Evolutionary conservation across 1,140 invertebrate genomes (phyloP).

Genomic region (Chironomus striatipennis): DNA sequence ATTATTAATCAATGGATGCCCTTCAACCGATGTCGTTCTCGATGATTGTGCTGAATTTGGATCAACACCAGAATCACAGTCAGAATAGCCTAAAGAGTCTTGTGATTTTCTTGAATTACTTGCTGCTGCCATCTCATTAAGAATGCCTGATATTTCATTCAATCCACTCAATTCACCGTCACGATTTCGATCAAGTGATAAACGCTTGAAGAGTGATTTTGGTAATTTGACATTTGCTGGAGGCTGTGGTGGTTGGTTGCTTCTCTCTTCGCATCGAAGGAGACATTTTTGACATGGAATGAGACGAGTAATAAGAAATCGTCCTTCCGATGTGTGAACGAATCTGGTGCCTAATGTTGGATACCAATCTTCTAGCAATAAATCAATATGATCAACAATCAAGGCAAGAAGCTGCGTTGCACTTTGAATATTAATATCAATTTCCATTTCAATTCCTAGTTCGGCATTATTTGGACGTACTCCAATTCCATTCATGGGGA

Average conservation of each 20-base stretch:
- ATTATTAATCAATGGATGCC: slow-evolving; percentile 48
- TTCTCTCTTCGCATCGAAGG: slow-evolving; percentile 38
- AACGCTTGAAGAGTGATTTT: neutral
- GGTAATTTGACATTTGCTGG: neutral
- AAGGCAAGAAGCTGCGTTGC: slow-evolving; percentile 80
- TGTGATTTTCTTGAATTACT: slow-evolving; percentile 22
- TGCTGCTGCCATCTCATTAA: slow-evolving; percentile 19
- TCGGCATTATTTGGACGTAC: slow-evolving; percentile 30
- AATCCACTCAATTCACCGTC: slow-evolving; percentile 30
- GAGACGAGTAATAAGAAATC: slow-evolving; percentile 88
- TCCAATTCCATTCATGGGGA: slow-evolving; percentile 48
- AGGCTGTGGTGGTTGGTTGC: slow-evolving; percentile 23
- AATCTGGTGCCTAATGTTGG: slow-evolving; percentile 91
- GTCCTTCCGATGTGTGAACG: slow-evolving; percentile 93
- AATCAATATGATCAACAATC: slow-evolving; percentile 94
- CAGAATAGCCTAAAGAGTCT: slow-evolving; percentile 41
- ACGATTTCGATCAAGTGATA: slow-evolving; percentile 1
- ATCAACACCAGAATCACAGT: slow-evolving; percentile 51
- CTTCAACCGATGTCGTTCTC: slow-evolving; percentile 73
- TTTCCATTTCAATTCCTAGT: slow-evolving; percentile 19
- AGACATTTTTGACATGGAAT: slow-evolving; percentile 87
- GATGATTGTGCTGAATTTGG: slow-evolving; percentile 53
- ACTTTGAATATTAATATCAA: slow-evolving; percentile 63
- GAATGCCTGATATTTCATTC: slow-evolving; percentile 28
- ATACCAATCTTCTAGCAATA: slow-evolving; percentile 97